Evolutionary conservation across 2,888 invertebrate species (phyloP).

Genomic region (Orchesella flavescens): DNA sequence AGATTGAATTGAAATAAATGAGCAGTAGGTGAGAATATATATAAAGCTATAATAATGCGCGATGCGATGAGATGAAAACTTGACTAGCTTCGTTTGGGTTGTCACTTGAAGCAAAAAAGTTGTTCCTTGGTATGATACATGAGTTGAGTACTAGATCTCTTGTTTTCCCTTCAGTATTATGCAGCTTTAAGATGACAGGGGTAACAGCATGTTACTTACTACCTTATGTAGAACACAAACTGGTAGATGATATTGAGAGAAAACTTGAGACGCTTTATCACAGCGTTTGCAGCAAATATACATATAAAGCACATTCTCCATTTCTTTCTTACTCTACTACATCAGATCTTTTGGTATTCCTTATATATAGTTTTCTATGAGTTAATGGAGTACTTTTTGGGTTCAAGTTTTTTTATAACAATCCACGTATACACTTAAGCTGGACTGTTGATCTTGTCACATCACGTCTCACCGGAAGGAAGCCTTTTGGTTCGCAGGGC

Average conservation of each 20-base stretch:
- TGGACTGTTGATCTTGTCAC: conserved; percentile 4
- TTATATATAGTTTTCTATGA: not conserved
- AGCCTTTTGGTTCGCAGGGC: conserved; percentile 1
- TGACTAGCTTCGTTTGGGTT: conserved; percentile 12
- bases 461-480: conserved; percentile 15
- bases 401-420: no score
- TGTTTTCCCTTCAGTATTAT: no score
- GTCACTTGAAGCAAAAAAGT: no score
- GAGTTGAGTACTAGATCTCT: no score
- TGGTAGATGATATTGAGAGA: not conserved
- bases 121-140: no score
- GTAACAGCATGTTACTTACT: not conserved
- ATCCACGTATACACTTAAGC: not conserved
- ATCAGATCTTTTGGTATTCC: not conserved
- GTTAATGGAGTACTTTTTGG: not conserved
- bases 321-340: not conserved
- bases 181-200: no score
- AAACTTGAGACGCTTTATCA: conserved; percentile 10
- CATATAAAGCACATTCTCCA: not conserved
- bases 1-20: conserved; percentile 47
- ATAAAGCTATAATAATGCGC: no score
- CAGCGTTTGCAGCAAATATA: not conserved
- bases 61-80: conserved; percentile 20
- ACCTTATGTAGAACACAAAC: not conserved
- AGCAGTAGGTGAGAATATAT: conserved; percentile 16